Conservation (phyloP, 1,140 invertebrate species). For the Megalopta genalis region DNA sequence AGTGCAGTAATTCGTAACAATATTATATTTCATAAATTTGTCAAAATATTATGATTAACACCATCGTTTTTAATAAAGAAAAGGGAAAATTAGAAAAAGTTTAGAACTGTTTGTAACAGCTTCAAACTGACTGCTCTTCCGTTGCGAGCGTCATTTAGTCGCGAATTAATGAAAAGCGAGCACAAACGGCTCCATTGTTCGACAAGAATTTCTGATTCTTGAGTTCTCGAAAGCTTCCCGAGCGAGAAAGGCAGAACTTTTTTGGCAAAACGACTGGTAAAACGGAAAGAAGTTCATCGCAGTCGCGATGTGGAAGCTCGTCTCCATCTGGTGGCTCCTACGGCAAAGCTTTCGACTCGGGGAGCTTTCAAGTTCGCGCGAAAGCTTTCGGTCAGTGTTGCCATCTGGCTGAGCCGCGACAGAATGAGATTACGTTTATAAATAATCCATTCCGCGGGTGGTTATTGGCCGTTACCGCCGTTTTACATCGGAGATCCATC, state of each 20-base stretch:
- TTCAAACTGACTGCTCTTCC: no score
- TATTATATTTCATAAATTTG: no score
- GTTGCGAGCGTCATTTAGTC: no score
- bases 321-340: constrained; percentile 56
- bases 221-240: background rate
- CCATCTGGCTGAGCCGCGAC: constrained; percentile 44
- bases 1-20: no score
- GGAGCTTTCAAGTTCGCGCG: constrained; percentile 42
- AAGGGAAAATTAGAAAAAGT: no score
- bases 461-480: background rate
- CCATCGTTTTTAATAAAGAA: no score
- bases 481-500: constrained; percentile 12
- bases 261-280: constrained; percentile 23
- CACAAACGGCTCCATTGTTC: no score
- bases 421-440: constrained; percentile 38
- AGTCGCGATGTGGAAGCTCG: constrained; percentile 34
- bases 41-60: no score
- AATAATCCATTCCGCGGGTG: constrained; percentile 36
- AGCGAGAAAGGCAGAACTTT: constrained; percentile 4
- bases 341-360: constrained; percentile 42
- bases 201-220: no score
- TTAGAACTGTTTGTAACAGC: constrained; percentile 9
- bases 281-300: constrained; percentile 16
- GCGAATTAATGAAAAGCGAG: no score
- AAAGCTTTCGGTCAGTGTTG: constrained; percentile 51